These are phyloP conservation scores for Papilio aristodemus DNA, from an alignment of 1,140 invertebrate species.

Conservation along the genomic window DNA sequence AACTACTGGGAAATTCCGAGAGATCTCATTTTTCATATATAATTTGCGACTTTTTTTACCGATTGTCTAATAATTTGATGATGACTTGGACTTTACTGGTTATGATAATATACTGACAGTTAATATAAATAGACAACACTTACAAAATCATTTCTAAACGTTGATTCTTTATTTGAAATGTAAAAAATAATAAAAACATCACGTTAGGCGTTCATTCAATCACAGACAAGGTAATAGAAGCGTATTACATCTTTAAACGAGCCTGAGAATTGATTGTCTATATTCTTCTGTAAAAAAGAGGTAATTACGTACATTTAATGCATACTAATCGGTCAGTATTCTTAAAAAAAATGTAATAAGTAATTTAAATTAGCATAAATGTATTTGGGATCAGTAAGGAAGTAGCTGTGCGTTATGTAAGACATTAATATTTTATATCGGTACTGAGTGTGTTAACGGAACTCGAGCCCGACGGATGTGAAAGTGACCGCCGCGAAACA, in stretches of 20 bases:
- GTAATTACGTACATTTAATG: not conserved
- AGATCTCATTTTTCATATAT: constrained; percentile 30
- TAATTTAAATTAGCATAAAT: not conserved
- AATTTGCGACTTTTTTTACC: constrained; percentile 19
- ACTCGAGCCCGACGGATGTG: constrained; percentile 50
- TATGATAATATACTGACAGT: constrained; percentile 14
- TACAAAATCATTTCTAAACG: not conserved
- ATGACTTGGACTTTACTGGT: constrained; percentile 21
- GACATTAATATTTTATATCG: constrained; percentile 50
- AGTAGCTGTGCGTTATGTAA: constrained; percentile 45
- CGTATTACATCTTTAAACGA: not conserved
- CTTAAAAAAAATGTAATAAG: not conserved
- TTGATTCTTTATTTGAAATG: not conserved
- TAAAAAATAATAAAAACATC: not conserved
- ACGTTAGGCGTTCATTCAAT: no score
- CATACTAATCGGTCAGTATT: not conserved
- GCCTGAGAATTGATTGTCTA: not conserved
- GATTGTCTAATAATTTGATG: constrained; percentile 19
- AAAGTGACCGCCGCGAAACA: constrained; percentile 50
- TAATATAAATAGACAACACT: not conserved
- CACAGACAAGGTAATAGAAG: no score
- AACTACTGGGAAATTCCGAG: constrained; percentile 45
- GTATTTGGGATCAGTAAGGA: constrained; percentile 7
- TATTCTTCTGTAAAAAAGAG: not conserved
- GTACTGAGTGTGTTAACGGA: constrained; percentile 51